A percentile compares a stretch with the other conserved stretches of the same genome.
phyloP scores from a whole-genome alignment of 2,113 vertebrate genomes.

The Corvus cornix region DNA sequence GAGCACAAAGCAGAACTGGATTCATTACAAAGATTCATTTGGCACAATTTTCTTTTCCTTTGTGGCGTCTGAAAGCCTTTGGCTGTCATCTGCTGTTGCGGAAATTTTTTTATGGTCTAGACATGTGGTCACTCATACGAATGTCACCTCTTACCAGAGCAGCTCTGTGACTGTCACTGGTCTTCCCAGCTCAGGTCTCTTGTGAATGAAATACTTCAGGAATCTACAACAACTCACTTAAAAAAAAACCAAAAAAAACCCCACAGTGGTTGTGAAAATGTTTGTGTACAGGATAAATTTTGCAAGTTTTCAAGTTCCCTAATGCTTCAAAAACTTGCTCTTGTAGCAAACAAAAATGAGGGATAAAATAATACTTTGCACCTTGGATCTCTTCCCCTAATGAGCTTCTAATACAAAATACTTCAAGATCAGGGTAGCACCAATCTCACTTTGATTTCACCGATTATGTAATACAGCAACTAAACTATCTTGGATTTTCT shows the following conservation, averaged over 20 bases:
- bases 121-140: not conserved
- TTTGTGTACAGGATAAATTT: not conserved
- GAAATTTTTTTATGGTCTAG: not conserved
- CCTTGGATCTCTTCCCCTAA: not conserved
- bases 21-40: conserved; percentile 6
- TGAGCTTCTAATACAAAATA: not conserved
- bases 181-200: not conserved
- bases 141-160: not conserved
- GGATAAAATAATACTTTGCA: not conserved
- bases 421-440: not conserved
- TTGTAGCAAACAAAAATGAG: not conserved
- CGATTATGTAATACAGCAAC: not conserved
- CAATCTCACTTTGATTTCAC: not conserved
- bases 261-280: not conserved
- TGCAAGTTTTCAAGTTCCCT: not conserved
- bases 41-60: not conserved
- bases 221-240: not conserved
- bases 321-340: not conserved
- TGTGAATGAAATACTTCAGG: not conserved
- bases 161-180: not conserved
- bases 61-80: not conserved
- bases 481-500: not conserved
- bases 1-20: not conserved
- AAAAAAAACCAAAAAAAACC: not conserved
- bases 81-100: not conserved